Conservation (phyloP, 2,797 vertebrate genomes). For the Pitangus sulphuratus region DNA sequence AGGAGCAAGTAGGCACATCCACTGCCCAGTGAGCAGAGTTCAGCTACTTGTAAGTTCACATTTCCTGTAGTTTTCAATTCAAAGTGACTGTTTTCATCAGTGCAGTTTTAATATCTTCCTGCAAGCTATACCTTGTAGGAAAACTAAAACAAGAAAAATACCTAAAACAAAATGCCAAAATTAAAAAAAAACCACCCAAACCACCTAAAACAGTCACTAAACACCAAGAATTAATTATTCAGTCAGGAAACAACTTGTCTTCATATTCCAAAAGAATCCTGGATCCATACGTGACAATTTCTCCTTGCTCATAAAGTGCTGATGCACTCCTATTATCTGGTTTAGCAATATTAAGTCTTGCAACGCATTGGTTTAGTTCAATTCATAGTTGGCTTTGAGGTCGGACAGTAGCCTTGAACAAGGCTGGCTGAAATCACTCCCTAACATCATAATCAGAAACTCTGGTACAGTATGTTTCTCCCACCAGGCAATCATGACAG, state of each 20-base stretch:
- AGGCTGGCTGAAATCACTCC: conserved; percentile 74
- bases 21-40: background rate
- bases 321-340: background rate
- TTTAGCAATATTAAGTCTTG: background rate
- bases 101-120: background rate
- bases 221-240: background rate
- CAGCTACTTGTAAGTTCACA: background rate
- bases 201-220: background rate
- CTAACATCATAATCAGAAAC: conserved; percentile 81
- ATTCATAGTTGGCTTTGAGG: conserved; percentile 61
- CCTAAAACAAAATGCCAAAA: too few species aligned
- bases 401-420: conserved; percentile 84
- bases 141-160: background rate
- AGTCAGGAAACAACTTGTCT: background rate
- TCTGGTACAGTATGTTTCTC: conserved; percentile 85
- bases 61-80: background rate
- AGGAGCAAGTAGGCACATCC: background rate
- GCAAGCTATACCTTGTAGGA: background rate
- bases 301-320: background rate
- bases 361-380: background rate
- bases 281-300: background rate
- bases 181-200: too few species aligned
- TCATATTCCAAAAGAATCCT: background rate
- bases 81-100: background rate
- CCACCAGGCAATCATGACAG: conserved; percentile 71